These are phyloP conservation scores for Dynastes tityus DNA, from an alignment of 2,888 invertebrate genomes.

Conservation along the genomic window DNA sequence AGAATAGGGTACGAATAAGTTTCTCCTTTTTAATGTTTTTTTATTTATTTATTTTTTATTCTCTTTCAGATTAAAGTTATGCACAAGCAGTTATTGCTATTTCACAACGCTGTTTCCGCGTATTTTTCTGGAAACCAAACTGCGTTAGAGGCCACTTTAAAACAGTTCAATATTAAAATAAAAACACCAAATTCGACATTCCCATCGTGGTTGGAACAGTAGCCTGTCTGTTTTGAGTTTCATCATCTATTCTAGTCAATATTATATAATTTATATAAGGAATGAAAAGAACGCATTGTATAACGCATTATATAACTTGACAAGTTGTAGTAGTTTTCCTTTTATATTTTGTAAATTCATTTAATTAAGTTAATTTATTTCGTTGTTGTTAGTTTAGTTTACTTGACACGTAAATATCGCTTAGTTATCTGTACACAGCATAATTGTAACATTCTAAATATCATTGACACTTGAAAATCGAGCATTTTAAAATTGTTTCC, in stretches of 20 bases:
- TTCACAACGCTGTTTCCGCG: constrained; percentile 97
- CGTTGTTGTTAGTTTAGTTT: constrained; percentile 9
- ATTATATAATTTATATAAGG: constrained; percentile 27
- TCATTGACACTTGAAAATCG: constrained; percentile 2
- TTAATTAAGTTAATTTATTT: constrained; percentile 20
- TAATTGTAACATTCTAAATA: constrained; percentile 27
- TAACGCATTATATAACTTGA: background rate
- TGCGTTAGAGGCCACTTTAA: constrained; percentile 92
- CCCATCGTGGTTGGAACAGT: constrained; percentile 89
- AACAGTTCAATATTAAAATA: constrained; percentile 95
- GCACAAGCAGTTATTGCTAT: constrained; percentile 96
- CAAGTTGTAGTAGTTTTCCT: background rate
- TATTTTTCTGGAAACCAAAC: constrained; percentile 98
- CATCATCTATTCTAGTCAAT: constrained; percentile 39
- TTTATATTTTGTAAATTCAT: background rate
- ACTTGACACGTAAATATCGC: constrained; percentile 13
- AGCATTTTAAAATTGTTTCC: constrained; percentile 30
- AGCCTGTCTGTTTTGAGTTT: constrained; percentile 58
- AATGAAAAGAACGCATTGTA: constrained; percentile 1
- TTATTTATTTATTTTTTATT: background rate
- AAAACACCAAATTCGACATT: constrained; percentile 84
- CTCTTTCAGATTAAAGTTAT: constrained; percentile 96
- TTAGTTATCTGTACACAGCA: constrained; percentile 33
- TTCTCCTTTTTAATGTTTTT: background rate
- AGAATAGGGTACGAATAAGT: constrained; percentile 85